Evolutionary conservation across 2,888 invertebrate species (phyloP).

Genomic region (Eristalinus aeneus): DNA sequence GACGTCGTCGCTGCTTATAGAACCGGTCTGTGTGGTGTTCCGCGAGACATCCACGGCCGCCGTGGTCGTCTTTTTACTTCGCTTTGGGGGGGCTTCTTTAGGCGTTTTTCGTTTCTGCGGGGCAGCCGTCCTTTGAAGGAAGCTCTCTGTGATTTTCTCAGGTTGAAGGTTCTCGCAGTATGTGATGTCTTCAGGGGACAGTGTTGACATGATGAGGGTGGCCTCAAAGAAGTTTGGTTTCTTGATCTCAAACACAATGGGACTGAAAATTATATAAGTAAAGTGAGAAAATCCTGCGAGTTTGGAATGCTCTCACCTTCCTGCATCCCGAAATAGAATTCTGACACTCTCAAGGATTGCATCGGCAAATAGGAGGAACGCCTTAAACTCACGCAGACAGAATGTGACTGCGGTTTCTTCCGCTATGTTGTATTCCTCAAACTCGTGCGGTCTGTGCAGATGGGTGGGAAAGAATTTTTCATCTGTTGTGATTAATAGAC

Average conservation of each 20-base stretch:
- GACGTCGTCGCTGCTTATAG: background rate
- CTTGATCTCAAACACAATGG: conserved; percentile 88
- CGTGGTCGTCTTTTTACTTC: background rate
- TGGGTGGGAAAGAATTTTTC: background rate
- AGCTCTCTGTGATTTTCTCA: conserved; percentile 71
- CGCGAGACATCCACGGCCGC: background rate
- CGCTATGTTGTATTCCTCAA: conserved; percentile 75
- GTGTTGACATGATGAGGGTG: conserved; percentile 88
- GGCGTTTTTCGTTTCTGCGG: conserved; percentile 21
- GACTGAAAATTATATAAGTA: conserved; percentile 80
- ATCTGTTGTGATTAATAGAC: background rate
- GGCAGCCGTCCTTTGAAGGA: conserved; percentile 42
- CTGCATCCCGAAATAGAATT: conserved; percentile 88
- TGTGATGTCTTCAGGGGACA: conserved; percentile 78
- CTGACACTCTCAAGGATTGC: conserved; percentile 85
- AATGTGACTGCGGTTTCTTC: conserved; percentile 89
- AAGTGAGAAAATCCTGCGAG: background rate
- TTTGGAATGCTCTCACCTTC: conserved; percentile 82
- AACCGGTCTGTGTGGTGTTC: background rate
- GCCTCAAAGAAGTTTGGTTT: conserved; percentile 89
- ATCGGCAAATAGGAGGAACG: conserved; percentile 90
- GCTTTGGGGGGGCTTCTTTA: background rate
- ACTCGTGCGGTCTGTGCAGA: conserved; percentile 75
- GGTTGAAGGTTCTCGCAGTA: conserved; percentile 74
- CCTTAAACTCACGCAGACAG: conserved; percentile 91